These are phyloP conservation scores for Caenorhabditis latens DNA, from an alignment of 1,140 invertebrate genomes.

Conservation along the genomic window DNA sequence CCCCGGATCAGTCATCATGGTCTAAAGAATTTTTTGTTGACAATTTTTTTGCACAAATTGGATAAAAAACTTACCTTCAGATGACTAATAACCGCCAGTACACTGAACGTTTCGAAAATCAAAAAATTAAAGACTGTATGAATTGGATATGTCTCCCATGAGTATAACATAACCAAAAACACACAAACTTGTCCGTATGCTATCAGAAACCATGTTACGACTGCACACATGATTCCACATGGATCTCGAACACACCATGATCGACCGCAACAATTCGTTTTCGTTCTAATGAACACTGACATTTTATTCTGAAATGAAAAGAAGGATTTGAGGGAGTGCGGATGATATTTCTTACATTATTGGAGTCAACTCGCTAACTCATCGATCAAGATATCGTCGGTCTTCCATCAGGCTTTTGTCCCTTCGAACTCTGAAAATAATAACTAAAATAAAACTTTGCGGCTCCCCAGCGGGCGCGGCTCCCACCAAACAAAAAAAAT, in stretches of 20 bases:
- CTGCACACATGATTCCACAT: slow-evolving; percentile 96
- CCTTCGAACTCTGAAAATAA: not conserved
- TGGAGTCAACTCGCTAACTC: not conserved
- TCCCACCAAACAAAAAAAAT: too few relatives aligned
- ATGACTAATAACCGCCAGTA: slow-evolving; percentile 59
- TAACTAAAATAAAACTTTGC: too few relatives aligned
- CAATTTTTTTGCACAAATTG: not conserved
- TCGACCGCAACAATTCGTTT: slow-evolving; percentile 71
- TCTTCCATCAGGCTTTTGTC: not conserved
- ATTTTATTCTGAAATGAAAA: slow-evolving; percentile 10
- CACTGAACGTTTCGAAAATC: slow-evolving; percentile 85
- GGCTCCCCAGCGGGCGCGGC: too few relatives aligned
- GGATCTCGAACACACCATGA: slow-evolving; percentile 86
- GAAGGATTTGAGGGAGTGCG: too few relatives aligned
- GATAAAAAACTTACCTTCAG: slow-evolving; percentile 48
- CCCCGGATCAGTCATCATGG: slow-evolving; percentile 99
- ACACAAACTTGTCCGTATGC: slow-evolving; percentile 71
- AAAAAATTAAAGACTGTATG: slow-evolving; percentile 88
- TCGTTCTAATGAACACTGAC: slow-evolving; percentile 51
- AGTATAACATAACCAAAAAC: slow-evolving; percentile 91
- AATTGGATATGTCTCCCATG: slow-evolving; percentile 81
- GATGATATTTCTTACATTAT: not conserved
- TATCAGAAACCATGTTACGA: slow-evolving; percentile 87
- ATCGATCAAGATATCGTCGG: not conserved
- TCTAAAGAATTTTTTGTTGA: slow-evolving; percentile 76